A percentile compares a stretch with the other conserved stretches of the same genome.
Conservation (phyloP, 2,797 vertebrate genomes). For the Streptopelia turtur region DNA sequence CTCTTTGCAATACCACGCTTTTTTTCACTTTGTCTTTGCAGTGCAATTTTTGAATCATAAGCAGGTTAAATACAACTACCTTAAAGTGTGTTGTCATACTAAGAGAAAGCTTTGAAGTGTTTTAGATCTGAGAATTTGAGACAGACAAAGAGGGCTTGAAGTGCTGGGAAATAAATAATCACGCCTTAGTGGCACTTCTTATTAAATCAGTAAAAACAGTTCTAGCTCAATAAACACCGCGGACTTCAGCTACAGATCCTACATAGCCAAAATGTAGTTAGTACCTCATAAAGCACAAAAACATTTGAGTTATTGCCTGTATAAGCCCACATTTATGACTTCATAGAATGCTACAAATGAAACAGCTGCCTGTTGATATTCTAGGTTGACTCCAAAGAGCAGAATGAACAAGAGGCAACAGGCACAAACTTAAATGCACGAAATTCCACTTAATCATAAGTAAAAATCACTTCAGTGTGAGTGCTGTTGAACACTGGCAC, state of each 20-base stretch:
- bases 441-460: neutral
- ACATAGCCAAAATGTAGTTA: neutral
- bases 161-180: neutral
- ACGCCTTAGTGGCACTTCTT: neutral
- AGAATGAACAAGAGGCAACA: neutral
- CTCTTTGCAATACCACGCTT: neutral
- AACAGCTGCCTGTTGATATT: neutral
- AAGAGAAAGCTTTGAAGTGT: neutral
- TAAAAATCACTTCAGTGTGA: neutral
- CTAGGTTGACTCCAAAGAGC: neutral
- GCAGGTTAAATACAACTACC: neutral
- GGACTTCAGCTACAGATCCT: neutral
- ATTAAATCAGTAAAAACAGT: neutral
- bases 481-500: neutral
- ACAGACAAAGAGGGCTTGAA: neutral
- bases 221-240: neutral
- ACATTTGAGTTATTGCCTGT: neutral
- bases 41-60: neutral
- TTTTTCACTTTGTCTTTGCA: neutral
- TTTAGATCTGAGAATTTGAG: neutral
- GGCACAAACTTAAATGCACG: neutral
- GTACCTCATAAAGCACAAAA: neutral
- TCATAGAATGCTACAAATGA: neutral
- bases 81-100: rapidly evolving
- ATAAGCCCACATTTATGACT: neutral